Base-by-base conservation (phyloP, 1,140 invertebrate genomes). In the Anoplolepis gracilipes region DNA sequence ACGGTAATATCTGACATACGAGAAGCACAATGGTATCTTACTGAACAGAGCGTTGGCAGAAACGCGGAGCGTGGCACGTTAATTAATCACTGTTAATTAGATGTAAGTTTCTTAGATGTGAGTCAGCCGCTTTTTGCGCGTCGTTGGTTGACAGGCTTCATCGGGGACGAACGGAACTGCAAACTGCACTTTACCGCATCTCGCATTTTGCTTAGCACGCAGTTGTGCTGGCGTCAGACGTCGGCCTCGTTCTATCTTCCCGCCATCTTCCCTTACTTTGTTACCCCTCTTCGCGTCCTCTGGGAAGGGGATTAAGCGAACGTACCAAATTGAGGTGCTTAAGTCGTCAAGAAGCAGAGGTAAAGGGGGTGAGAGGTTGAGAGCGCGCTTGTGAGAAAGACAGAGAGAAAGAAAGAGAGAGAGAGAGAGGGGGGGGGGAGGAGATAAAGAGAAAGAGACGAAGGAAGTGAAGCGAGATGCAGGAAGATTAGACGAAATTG, bases 261-360 rank as follows among this genome's bases (percentile, higher is more conserved):
- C 81, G 81, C 82, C 86, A 84, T 92, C 85, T 84, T 89, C 85
- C 42, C 85, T 88, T 82, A 84, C 69, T 67, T 62, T 69, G 65
- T 67, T 87, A 86, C 75, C 70, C 82, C 75, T 22, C 62, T 72
- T 76, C 57, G 36, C 42, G 46, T 55, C 84, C 76, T 69, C 28
- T 49, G 87, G 69, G 85, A 90, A 89, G 78, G 85, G 90, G 91
- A 93, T 93, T 93, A 92, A 91, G 89, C 86, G 91, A 91, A 91
- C 84, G 90, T 92, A 92, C 90, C 89, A 92, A 93, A 93, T 93
- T 92, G 92, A 92, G 89, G 89, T 86, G 92, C 90, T 93, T 92
- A 93, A 93, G 85, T 90, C 92, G 90, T 88, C 86, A 81, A 76
- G 88, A 84, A 87, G 82, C 84, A 73, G 69, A 59, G n/a, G 25